A percentile compares a stretch with the other conserved stretches of the same genome.
Conservation (phyloP, 2,888 invertebrate genomes). For the Drosophila cracens region DNA sequence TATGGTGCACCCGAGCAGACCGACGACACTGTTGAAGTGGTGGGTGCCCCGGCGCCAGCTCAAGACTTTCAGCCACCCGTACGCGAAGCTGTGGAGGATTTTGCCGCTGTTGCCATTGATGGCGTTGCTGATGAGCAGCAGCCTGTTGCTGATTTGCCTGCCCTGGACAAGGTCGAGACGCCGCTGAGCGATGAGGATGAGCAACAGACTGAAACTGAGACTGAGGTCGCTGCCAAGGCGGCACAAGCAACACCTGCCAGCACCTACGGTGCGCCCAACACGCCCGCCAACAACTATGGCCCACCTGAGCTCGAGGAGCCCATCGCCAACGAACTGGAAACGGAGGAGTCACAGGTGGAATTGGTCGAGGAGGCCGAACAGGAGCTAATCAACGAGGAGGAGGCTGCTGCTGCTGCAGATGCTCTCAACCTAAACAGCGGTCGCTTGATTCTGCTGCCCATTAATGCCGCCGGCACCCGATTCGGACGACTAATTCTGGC, state of each 20-base stretch:
- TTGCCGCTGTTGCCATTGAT: conserved; percentile 60
- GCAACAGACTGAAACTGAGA: conserved; percentile 14
- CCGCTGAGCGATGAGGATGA: conserved; percentile 40
- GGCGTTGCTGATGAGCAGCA: conserved; percentile 59
- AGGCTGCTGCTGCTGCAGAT: not conserved
- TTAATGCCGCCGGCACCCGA: conserved; percentile 60
- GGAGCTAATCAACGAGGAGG: conserved; percentile 42
- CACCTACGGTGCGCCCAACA: conserved; percentile 73
- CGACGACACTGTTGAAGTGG: conserved; percentile 64
- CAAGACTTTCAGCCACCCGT: conserved; percentile 81
- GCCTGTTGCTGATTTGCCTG: conserved; percentile 83
- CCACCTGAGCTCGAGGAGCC: conserved; percentile 60
- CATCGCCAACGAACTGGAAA: conserved; percentile 59
- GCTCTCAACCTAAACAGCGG: conserved; percentile 62
- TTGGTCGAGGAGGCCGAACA: conserved; percentile 64
- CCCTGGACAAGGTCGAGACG: conserved; percentile 60
- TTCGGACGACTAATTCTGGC: conserved; percentile 70
- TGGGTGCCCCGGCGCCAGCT: conserved; percentile 65
- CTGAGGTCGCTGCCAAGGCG: conserved; percentile 44
- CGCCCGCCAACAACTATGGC: conserved; percentile 74
- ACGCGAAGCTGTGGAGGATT: conserved; percentile 74
- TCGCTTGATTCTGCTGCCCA: conserved; percentile 78
- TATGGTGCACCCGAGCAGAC: conserved; percentile 70
- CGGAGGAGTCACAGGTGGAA: conserved; percentile 72
- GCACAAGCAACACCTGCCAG: conserved; percentile 51